These are phyloP conservation scores for Meriones unguiculatus DNA, from an alignment of 2,113 vertebrate species.

Conservation along the genomic window DNA sequence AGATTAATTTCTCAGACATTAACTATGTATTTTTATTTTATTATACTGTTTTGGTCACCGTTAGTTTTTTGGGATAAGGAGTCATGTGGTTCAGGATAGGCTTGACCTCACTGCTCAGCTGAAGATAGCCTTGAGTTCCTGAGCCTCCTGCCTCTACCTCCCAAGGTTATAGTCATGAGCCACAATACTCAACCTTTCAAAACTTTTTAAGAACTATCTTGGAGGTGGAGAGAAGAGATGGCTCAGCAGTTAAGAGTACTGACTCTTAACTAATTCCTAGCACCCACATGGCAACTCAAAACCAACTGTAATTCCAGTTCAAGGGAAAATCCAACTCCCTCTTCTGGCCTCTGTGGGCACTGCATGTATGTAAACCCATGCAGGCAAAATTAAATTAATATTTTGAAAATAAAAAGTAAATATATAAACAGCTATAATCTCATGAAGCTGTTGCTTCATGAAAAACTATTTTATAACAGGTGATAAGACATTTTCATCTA, in stretches of 20 bases:
- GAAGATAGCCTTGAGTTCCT: background rate
- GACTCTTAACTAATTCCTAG: background rate
- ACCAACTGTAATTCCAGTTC: background rate
- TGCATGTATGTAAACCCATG: background rate
- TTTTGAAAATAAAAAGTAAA: background rate
- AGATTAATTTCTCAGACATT: slow-evolving; percentile 5
- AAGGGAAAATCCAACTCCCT: background rate
- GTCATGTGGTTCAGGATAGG: background rate
- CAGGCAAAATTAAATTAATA: background rate
- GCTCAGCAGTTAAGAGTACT: background rate
- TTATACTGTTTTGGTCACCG: background rate
- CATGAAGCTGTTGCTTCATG: background rate
- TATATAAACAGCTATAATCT: background rate
- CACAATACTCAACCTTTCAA: background rate
- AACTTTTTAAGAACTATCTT: background rate
- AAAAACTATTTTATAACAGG: slow-evolving; percentile 15
- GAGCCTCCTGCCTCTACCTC: background rate
- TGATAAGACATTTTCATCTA: slow-evolving; percentile 4
- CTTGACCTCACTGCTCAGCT: background rate
- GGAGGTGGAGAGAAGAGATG: background rate
- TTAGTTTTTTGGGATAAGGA: background rate
- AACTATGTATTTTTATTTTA: slow-evolving; percentile 37
- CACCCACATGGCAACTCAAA: background rate
- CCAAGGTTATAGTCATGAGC: background rate
- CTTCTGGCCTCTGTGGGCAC: background rate